Evolutionary conservation across 2,797 vertebrate genomes (phyloP), one percentile per base, ranked within the genome.

Genomic region (Tachyglossus aculeatus): DNA sequence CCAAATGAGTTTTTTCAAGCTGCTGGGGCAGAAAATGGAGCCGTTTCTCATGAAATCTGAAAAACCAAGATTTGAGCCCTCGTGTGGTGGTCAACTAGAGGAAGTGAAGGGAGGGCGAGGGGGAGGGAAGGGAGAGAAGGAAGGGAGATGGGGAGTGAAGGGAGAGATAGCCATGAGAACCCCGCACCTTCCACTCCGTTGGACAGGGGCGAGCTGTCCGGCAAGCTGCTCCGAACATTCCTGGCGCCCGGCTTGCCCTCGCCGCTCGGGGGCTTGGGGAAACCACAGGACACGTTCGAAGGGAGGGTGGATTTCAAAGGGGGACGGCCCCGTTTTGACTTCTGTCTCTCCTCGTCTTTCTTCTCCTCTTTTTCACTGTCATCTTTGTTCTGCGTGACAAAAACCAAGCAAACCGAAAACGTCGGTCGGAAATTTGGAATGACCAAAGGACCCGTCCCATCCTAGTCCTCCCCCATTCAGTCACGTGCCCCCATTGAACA

Each of bases 301-400:
- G 92, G 91, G 39, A 96, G 95, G 1, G 94, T 87, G 19, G 95
- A 94, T 74, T 96, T 95, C 80, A 95, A 92, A 72, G 95, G 95
- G 51, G 97, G 97, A 34, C 97, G 96, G 5, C 98, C 97, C 10
- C 97, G 94, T 76, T 95, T 98, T 22, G 87, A 74, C 53, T 83
- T 89, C 50, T 94, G 93, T 18, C 90, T 92, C 67, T 94, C 94
- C 52, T 95, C 95, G 2, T 96, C 95, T 39, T 93, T 92, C 78
- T 92, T 93, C 71, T 94, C 93, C 0, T 96, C 96, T 74, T 94
- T 95, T 39, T 97, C 96, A 12, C 80, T 14, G 1, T 96, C 95
- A 13, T 96, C 96, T 93, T 96, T 97, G 88, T 90, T 96, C 96
- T 97, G 72, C 13, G 71, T 32, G 73, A 70, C 33, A 66, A 67